These are phyloP conservation scores for Drosophila pandora DNA, from an alignment of 1,140 invertebrate species.

Conservation along the genomic window DNA sequence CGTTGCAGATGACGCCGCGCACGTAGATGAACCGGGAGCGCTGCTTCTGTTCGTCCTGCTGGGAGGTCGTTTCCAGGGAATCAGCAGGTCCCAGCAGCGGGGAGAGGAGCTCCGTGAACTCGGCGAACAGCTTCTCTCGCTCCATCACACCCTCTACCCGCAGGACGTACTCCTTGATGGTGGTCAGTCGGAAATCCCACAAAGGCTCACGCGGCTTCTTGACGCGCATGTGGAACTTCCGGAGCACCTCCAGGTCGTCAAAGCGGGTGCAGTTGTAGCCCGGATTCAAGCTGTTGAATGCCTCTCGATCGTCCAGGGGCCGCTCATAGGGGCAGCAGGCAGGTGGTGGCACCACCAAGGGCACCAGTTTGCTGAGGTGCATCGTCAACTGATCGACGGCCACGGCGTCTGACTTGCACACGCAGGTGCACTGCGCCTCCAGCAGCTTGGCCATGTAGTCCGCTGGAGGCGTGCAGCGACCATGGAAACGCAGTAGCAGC, in stretches of 20 bases:
- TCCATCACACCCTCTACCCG: slow-evolving; percentile 31
- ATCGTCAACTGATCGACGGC: slow-evolving; percentile 34
- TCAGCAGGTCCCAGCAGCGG: slow-evolving; percentile 17
- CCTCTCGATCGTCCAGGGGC: slow-evolving; percentile 57
- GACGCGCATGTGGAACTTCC: slow-evolving; percentile 36
- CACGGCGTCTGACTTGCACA: slow-evolving; percentile 46
- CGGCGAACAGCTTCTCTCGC: slow-evolving; percentile 38
- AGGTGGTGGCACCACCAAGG: slow-evolving; percentile 39
- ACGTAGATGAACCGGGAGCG: slow-evolving; percentile 70
- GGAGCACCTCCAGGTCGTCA: slow-evolving; percentile 70
- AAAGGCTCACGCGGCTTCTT: slow-evolving; percentile 56
- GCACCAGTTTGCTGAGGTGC: slow-evolving; percentile 41
- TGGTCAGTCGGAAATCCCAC: slow-evolving; percentile 52
- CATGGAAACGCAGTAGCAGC: slow-evolving; percentile 54
- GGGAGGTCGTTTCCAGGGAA: neutral
- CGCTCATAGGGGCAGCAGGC: slow-evolving; percentile 71
- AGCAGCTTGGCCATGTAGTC: slow-evolving; percentile 59
- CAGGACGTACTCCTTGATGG: slow-evolving; percentile 50
- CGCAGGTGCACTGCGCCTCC: slow-evolving; percentile 25
- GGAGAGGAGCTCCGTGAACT: slow-evolving; percentile 13
- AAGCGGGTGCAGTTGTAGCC: slow-evolving; percentile 68
- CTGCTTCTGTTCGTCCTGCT: slow-evolving; percentile 32
- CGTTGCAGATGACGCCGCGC: slow-evolving; percentile 66
- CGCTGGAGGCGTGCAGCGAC: slow-evolving; percentile 50
- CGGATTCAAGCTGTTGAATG: slow-evolving; percentile 63